Conservation (phyloP, 2,797 vertebrate species). For the Acanthis flammea region DNA sequence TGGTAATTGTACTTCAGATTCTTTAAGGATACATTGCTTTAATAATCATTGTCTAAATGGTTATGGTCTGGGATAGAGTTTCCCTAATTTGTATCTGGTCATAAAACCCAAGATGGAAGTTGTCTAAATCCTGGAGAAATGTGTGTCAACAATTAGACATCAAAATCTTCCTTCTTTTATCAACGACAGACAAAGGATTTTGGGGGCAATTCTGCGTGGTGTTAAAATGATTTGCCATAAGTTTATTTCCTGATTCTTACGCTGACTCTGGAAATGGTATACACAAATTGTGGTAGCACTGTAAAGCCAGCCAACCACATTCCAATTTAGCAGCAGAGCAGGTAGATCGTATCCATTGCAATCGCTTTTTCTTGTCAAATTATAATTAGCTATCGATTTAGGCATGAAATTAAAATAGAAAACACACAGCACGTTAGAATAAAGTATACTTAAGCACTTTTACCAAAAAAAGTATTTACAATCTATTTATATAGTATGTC, state of each 20-base stretch:
- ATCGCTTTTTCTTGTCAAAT: slow-evolving; percentile 65
- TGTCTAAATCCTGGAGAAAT: not conserved
- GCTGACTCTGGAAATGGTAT: not conserved
- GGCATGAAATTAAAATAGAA: slow-evolving; percentile 68
- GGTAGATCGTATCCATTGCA: slow-evolving; percentile 46
- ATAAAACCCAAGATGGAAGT: not conserved
- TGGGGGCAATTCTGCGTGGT: not conserved
- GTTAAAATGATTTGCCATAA: not conserved
- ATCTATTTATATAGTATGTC: slow-evolving; percentile 50
- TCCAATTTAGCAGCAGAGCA: slow-evolving; percentile 45
- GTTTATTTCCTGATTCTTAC: slow-evolving; percentile 36
- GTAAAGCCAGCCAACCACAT: slow-evolving; percentile 13
- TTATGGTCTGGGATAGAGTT: not conserved
- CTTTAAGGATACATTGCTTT: slow-evolving; percentile 37
- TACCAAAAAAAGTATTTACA: slow-evolving; percentile 59
- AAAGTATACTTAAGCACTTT: slow-evolving; percentile 73
- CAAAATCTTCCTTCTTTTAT: not conserved
- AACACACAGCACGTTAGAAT: slow-evolving; percentile 56
- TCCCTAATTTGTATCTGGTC: not conserved
- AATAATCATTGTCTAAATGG: slow-evolving; percentile 33
- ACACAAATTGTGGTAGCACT: slow-evolving; percentile 13
- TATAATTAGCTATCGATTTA: slow-evolving; percentile 76
- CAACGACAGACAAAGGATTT: not conserved
- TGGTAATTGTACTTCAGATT: slow-evolving; percentile 16
- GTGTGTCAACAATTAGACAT: not conserved